A percentile compares a stretch with the other conserved stretches of the same genome.
These are phyloP conservation scores for Bryconaethiops microstoma DNA, from an alignment of 2,797 vertebrate genomes.

Conservation along the genomic window DNA sequence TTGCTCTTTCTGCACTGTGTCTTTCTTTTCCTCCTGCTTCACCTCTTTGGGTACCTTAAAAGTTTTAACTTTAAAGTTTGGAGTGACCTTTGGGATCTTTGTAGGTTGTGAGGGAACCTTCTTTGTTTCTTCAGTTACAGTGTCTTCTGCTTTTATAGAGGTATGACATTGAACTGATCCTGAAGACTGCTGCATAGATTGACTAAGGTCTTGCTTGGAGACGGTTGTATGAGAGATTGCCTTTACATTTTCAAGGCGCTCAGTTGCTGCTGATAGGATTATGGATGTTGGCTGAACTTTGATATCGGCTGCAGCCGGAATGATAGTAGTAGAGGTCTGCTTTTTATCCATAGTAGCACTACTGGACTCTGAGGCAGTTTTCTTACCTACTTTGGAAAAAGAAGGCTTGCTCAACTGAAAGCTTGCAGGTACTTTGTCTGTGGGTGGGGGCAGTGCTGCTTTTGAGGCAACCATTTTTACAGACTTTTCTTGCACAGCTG, in stretches of 20 bases:
- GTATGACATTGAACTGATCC: conserved; percentile 68
- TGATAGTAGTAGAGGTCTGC: conserved; percentile 46
- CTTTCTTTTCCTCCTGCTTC: conserved; percentile 63
- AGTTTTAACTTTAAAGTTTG: conserved; percentile 84
- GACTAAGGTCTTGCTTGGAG: conserved; percentile 69
- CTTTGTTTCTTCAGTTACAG: conserved; percentile 68
- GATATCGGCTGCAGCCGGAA: conserved; percentile 54
- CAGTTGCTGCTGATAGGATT: conserved; percentile 60
- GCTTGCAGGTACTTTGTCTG: conserved; percentile 34
- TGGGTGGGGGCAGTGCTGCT: conserved; percentile 54
- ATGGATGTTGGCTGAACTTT: conserved; percentile 61
- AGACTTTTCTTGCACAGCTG: conserved; percentile 48
- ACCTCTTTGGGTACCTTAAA: conserved; percentile 75
- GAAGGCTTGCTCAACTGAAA: conserved; percentile 67
- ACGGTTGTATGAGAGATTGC: conserved; percentile 63
- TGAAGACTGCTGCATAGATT: conserved; percentile 20
- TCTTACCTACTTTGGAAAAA: conserved; percentile 69
- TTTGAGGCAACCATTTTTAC: conserved; percentile 64
- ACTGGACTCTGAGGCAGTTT: conserved; percentile 59
- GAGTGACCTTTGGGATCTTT: conserved; percentile 78
- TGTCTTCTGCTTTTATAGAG: conserved; percentile 70
- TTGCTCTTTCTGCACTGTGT: conserved; percentile 60
- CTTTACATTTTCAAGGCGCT: conserved; percentile 70
- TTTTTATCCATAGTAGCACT: conserved; percentile 65
- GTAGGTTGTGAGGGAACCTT: conserved; percentile 67